Percentiles rank a stretch among this genome's conserved stretches.
These are phyloP conservation scores for Clistopyga incitator DNA, from an alignment of 2,888 invertebrate genomes.

Conservation along the genomic window DNA sequence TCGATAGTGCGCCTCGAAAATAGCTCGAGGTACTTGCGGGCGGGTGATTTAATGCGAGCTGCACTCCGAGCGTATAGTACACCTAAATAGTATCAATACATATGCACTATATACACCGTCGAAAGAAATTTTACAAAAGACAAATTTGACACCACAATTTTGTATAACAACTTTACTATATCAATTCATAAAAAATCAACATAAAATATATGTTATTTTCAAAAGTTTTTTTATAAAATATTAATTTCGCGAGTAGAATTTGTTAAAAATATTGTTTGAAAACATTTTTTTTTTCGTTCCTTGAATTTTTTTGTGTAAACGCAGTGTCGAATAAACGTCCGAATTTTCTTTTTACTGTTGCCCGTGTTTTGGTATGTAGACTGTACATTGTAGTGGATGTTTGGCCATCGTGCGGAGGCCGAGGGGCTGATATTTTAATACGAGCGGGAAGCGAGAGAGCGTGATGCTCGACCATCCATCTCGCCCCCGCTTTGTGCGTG, in stretches of 20 bases:
- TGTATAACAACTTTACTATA: neutral
- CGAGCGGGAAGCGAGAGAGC: constrained; percentile 77
- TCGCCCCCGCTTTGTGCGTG: constrained; percentile 78
- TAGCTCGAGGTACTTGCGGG: constrained; percentile 80
- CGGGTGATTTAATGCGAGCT: constrained; percentile 82
- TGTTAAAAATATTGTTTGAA: too few species aligned
- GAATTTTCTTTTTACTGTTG: too few species aligned
- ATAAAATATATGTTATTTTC: too few species aligned
- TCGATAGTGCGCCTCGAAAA: constrained; percentile 78
- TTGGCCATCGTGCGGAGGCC: constrained; percentile 5
- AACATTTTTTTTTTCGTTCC: too few species aligned
- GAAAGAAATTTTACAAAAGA: too few species aligned
- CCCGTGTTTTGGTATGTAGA: neutral
- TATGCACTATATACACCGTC: too few species aligned
- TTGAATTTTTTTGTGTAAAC: too few species aligned
- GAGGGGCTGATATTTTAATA: constrained; percentile 67
- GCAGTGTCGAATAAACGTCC: too few species aligned
- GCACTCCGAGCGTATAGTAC: constrained; percentile 19
- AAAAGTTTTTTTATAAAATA: too few species aligned
- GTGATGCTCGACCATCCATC: constrained; percentile 84
- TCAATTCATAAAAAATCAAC: too few species aligned
- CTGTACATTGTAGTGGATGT: constrained; percentile 14
- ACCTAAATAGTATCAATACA: neutral
- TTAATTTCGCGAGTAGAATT: too few species aligned
- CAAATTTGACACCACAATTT: neutral